Conservation (phyloP, 1,140 invertebrate genomes). For the Hypsibius dujardini region DNA sequence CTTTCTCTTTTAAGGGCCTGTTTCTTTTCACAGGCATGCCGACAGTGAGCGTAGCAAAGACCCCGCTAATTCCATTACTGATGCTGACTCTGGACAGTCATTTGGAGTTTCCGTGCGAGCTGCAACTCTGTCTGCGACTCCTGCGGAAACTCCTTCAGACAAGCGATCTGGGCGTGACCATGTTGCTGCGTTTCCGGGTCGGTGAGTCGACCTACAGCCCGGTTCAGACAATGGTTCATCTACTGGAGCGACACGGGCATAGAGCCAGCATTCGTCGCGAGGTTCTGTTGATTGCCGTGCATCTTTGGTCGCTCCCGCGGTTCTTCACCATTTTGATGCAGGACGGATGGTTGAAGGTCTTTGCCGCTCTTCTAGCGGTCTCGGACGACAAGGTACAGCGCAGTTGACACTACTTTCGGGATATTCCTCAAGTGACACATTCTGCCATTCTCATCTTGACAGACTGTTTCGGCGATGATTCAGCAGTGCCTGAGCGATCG, state of each 20-base stretch:
- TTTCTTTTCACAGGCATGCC: not conserved
- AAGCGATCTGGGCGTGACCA: not conserved
- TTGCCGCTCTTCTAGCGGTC: not conserved
- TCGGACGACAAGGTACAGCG: not conserved
- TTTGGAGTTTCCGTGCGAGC: constrained; percentile 1
- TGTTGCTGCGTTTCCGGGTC: constrained; percentile 2
- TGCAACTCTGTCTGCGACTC: not conserved
- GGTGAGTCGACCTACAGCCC: not conserved
- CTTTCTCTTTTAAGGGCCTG: not conserved
- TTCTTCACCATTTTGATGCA: constrained; percentile 2
- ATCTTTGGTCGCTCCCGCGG: not conserved
- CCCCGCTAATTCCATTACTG: constrained; percentile 1
- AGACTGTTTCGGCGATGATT: not conserved
- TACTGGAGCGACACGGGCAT: not conserved
- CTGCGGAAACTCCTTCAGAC: not conserved
- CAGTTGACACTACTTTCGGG: not conserved
- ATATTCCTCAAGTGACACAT: not conserved
- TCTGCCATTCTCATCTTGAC: not conserved
- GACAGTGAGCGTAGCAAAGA: not conserved
- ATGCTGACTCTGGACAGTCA: not conserved
- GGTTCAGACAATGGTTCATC: not conserved
- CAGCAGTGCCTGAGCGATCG: constrained; percentile 12
- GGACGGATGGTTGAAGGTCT: not conserved
- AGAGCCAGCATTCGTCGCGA: not conserved
- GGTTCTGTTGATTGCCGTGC: not conserved